Evolutionary conservation across 2,797 vertebrate genomes (phyloP).

Genomic region (Tolypeutes matacus): DNA sequence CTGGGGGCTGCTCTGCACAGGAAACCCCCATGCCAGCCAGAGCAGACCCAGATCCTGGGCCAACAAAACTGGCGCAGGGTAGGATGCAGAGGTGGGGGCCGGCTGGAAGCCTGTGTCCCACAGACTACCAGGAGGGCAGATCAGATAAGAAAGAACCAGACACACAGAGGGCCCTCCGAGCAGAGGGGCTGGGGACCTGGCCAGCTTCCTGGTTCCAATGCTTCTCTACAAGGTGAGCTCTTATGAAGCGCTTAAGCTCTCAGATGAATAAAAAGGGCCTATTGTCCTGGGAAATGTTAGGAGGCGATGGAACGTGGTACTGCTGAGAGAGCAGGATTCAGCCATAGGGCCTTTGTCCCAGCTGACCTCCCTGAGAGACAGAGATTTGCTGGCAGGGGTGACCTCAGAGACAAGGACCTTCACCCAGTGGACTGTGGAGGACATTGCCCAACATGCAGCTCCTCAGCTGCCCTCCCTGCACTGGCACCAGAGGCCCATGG

Average conservation of each 20-base stretch:
- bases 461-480: background rate
- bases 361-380: background rate
- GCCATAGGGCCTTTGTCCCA: background rate
- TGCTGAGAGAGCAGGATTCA: background rate
- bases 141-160: background rate
- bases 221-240: background rate
- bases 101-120: background rate
- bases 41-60: background rate
- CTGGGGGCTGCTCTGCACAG: background rate
- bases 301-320: background rate
- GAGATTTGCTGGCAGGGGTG: background rate
- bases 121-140: background rate
- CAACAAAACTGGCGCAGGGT: background rate
- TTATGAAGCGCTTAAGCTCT: background rate
- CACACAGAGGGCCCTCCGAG: background rate
- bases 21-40: background rate
- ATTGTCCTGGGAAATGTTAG: background rate
- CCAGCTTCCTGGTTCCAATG: background rate
- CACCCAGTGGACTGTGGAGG: background rate
- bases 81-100: background rate
- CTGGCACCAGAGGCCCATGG: background rate
- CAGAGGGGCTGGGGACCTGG: too few species aligned
- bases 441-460: background rate
- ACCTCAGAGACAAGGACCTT: background rate
- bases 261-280: background rate